These are phyloP conservation scores for Drosophila pachea DNA, from an alignment of 1,140 invertebrate species.

Conservation along the genomic window DNA sequence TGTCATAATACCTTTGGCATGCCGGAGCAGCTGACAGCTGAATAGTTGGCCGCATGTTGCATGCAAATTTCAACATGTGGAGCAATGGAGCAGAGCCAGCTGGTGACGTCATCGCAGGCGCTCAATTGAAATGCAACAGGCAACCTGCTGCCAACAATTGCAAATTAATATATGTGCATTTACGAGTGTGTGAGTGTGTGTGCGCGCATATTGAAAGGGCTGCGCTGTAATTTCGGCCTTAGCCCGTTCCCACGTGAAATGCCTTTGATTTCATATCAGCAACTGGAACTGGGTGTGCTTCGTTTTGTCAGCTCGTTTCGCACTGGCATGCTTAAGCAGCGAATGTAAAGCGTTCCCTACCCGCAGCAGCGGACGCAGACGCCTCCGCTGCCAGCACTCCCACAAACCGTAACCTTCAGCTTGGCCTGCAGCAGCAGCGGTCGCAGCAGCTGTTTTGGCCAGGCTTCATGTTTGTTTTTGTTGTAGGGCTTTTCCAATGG, in stretches of 20 bases:
- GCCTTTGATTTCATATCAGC: slow-evolving; percentile 24
- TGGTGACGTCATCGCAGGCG: slow-evolving; percentile 53
- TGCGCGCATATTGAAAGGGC: slow-evolving; percentile 51
- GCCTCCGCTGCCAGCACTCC: slow-evolving; percentile 7
- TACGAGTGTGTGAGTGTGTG: background rate
- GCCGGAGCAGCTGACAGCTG: slow-evolving; percentile 12
- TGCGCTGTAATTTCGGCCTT: slow-evolving; percentile 7
- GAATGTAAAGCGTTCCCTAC: background rate
- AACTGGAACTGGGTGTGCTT: slow-evolving; percentile 66
- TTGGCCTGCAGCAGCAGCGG: no score
- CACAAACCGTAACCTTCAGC: slow-evolving; percentile 57
- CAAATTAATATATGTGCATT: background rate
- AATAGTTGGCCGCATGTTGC: slow-evolving; percentile 33
- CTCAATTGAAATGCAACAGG: slow-evolving; percentile 65
- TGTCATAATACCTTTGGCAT: slow-evolving; percentile 72
- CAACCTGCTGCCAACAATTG: slow-evolving; percentile 11
- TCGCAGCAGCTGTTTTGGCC: slow-evolving; percentile 9
- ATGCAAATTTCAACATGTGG: slow-evolving; percentile 69
- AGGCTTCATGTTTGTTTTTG: slow-evolving; percentile 20
- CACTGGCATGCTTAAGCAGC: slow-evolving; percentile 59
- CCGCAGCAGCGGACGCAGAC: background rate
- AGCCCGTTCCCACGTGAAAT: slow-evolving; percentile 64
- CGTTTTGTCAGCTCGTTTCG: slow-evolving; percentile 34
- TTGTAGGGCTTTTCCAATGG: slow-evolving; percentile 71
- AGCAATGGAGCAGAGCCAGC: slow-evolving; percentile 36